Evolutionary conservation across 2,113 vertebrate genomes (phyloP), one percentile per base, ranked within the genome.

Genomic region (Ciconia boyciana): DNA sequence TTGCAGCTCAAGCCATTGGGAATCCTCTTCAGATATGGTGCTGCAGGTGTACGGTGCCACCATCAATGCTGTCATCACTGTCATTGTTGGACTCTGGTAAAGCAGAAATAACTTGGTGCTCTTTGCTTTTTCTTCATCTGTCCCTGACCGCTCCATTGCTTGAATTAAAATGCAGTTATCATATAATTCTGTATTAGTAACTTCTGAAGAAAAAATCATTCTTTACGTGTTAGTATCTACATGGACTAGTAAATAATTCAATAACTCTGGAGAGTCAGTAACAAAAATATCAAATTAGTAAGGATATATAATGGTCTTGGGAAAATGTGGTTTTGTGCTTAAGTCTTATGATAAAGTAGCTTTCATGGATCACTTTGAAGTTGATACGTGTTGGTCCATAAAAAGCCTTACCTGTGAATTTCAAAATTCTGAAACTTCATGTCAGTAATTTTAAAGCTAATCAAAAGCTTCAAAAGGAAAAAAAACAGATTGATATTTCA

Each of bases 31-130:
- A 41, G 46, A 31, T 36, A 13, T 0, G 5, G 16, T 34, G 20
- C 43, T 86, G 65, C 26, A 74, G 52, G 24, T 83, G 11, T 9
- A 5, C 0, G 0, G 8, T 60, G 19, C 58, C 39, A 34, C 61
- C 16, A 15, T 81, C 36, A n/a, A 1, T 55, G 25, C 43, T 57
- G 20, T 36, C 39, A 17, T 11, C 16, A 6, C 16, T 69, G 39
- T 39, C 44, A 16, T 44, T 86, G 17, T 11, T 66, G 28, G 28
- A 26, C 10, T 52, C 4, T 18, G 48, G 3, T 48, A 58, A 60
- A 61, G 16, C 34, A 87, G 51, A 78, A 90, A 36, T 52, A 57
- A 77, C 55, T 16, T 26, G 2, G 4, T 18, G 11, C 20, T 49
- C 32, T 77, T 64, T 31, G 22, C 8, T 74, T 86, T 82, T 58